These are phyloP conservation scores for Drosophila watanabei DNA, from an alignment of 1,140 invertebrate species.

Conservation along the genomic window DNA sequence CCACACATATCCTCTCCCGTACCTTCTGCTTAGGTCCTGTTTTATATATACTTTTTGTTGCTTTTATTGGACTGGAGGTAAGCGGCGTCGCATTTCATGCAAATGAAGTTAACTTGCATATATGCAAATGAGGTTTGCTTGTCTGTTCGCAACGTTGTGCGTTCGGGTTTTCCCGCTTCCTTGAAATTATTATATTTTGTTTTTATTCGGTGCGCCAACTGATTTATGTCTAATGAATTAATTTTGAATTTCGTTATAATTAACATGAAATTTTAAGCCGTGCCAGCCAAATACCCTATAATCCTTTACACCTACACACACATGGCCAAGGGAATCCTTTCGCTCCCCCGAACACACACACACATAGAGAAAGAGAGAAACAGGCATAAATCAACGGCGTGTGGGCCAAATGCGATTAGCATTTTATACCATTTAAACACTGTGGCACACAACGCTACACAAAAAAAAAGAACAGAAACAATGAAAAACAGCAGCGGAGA, in stretches of 20 bases:
- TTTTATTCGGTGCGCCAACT: conserved; percentile 22
- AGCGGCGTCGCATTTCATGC: conserved; percentile 67
- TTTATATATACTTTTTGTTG: conserved; percentile 12
- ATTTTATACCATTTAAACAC: conserved; percentile 79
- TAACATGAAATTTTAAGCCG: conserved; percentile 61
- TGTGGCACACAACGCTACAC: conserved; percentile 37
- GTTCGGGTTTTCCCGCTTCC: conserved; percentile 12
- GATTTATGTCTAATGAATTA: conserved; percentile 73
- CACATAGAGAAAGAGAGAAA: not conserved
- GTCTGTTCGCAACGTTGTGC: conserved; percentile 30
- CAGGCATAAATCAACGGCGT: conserved; percentile 54
- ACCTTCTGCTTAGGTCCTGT: not conserved
- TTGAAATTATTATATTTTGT: conserved; percentile 14
- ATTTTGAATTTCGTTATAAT: conserved; percentile 71
- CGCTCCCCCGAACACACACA: not conserved
- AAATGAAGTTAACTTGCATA: conserved; percentile 71
- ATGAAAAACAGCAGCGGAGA: conserved; percentile 49
- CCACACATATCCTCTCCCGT: not conserved
- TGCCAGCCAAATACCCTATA: conserved; percentile 21
- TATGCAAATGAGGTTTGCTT: conserved; percentile 62
- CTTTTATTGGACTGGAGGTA: conserved; percentile 4
- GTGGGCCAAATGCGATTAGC: conserved; percentile 79
- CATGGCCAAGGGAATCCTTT: conserved; percentile 23
- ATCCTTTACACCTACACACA: conserved; percentile 25
- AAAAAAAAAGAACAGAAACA: conserved; percentile 22